phyloP scores from a whole-genome alignment of 2,113 vertebrate genomes.

The Oxygymnocypris stewartii region DNA sequence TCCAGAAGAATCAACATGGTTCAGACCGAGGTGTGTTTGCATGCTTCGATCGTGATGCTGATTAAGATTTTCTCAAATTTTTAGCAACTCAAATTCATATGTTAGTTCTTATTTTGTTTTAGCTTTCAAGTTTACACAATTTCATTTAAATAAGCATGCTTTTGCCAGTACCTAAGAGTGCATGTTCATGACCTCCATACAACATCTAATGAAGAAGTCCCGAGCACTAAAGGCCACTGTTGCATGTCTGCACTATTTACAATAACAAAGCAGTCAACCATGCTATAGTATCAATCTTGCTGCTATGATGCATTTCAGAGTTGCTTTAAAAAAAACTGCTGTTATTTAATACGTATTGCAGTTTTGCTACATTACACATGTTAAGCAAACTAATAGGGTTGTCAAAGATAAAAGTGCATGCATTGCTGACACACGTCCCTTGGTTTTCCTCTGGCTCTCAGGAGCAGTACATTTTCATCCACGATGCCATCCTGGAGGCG shows the following conservation, averaged over 20 bases:
- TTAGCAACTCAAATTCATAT: too few species aligned
- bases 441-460: slow-evolving; percentile 61
- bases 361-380: not conserved
- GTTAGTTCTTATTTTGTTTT: too few species aligned
- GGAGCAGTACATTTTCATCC: slow-evolving; percentile 99
- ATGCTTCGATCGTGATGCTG: not conserved
- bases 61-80: not conserved
- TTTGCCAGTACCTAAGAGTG: not conserved
- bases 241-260: not conserved
- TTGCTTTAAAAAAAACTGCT: not conserved
- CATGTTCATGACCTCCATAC: not conserved
- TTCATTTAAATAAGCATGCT: not conserved
- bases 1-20: slow-evolving; percentile 99
- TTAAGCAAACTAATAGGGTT: not conserved
- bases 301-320: not conserved
- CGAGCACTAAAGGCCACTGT: slow-evolving; percentile 8
- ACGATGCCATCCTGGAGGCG: slow-evolving; percentile 97
- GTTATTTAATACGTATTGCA: not conserved
- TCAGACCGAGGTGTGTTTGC: slow-evolving; percentile 88
- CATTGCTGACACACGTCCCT: not conserved
- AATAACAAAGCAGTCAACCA: not conserved
- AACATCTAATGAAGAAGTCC: not conserved
- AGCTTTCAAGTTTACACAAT: not conserved
- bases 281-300: not conserved
- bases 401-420: not conserved